Conservation (phyloP, 1,140 invertebrate species). For the Drosophila navojoa region DNA sequence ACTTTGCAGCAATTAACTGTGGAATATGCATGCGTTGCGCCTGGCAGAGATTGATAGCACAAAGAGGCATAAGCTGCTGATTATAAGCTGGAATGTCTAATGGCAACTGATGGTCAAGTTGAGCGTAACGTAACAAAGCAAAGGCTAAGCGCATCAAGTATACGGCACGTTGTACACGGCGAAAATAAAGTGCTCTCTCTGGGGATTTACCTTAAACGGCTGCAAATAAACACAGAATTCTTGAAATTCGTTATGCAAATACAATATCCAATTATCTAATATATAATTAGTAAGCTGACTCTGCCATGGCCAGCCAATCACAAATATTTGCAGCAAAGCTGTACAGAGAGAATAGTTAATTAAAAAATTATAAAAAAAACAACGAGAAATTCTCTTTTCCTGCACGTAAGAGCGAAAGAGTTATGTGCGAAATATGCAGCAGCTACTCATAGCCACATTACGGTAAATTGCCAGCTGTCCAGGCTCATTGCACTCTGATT, state of each 20-base stretch:
- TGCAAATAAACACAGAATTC: too few species aligned
- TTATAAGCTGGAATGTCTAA: constrained; percentile 1
- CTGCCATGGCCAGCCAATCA: too few species aligned
- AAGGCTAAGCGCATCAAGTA: constrained; percentile 5
- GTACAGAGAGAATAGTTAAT: too few species aligned
- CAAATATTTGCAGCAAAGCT: too few species aligned
- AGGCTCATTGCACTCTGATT: too few species aligned
- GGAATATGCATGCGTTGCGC: not conserved
- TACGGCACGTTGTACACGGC: constrained; percentile 4
- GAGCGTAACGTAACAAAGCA: not conserved
- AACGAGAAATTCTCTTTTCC: too few species aligned
- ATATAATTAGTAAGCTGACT: not conserved
- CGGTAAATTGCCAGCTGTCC: not conserved
- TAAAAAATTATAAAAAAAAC: too few species aligned
- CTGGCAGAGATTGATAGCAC: constrained; percentile 12
- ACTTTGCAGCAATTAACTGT: constrained; percentile 21
- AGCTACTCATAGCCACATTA: not conserved
- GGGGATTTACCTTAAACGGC: not conserved
- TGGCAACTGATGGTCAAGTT: constrained; percentile 4
- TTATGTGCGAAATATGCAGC: not conserved
- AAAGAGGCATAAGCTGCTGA: not conserved
- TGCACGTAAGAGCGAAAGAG: not conserved
- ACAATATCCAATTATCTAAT: too few species aligned
- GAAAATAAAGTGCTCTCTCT: not conserved
- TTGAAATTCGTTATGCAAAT: too few species aligned